phyloP scores from a whole-genome alignment of 2,797 vertebrate species.

The Phaenicophaeus curvirostris region DNA sequence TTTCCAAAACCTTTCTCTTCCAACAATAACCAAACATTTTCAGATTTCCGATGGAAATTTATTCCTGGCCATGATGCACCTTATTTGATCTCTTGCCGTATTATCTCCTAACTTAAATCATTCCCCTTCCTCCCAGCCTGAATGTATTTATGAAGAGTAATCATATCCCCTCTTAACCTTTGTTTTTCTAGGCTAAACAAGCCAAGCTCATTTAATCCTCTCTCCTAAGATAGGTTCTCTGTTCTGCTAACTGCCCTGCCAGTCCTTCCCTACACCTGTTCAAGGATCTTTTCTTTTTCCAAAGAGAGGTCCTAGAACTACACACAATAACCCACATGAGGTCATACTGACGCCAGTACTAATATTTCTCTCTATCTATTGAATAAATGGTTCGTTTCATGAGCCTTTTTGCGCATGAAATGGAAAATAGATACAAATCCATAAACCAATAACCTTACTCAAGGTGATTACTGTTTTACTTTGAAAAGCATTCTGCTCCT shows the following conservation, averaged over 20 bases:
- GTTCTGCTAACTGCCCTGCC: conserved; percentile 41
- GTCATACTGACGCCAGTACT: accelerated
- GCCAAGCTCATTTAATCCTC: conserved; percentile 65
- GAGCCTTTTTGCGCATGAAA: neutral
- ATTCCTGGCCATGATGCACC: neutral
- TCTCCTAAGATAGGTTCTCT: conserved; percentile 35
- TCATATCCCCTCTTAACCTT: conserved; percentile 68
- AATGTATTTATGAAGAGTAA: conserved; percentile 60
- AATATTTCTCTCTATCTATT: neutral
- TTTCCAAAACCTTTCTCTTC: neutral
- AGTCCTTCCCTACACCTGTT: conserved; percentile 24
- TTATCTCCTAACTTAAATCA: conserved; percentile 32
- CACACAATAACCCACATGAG: neutral
- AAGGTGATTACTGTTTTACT: neutral
- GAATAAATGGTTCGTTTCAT: neutral
- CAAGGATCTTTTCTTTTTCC: conserved; percentile 18
- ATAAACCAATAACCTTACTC: neutral
- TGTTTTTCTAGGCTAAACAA: conserved; percentile 66
- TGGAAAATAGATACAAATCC: neutral
- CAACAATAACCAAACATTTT: neutral
- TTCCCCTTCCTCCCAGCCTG: conserved; percentile 72
- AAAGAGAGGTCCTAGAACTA: neutral
- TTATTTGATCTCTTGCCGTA: neutral
- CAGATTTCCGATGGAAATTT: neutral
- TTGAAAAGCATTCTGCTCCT: neutral